Base-by-base conservation (phyloP, 2,113 vertebrate genomes). In the Ailurus styani region DNA sequence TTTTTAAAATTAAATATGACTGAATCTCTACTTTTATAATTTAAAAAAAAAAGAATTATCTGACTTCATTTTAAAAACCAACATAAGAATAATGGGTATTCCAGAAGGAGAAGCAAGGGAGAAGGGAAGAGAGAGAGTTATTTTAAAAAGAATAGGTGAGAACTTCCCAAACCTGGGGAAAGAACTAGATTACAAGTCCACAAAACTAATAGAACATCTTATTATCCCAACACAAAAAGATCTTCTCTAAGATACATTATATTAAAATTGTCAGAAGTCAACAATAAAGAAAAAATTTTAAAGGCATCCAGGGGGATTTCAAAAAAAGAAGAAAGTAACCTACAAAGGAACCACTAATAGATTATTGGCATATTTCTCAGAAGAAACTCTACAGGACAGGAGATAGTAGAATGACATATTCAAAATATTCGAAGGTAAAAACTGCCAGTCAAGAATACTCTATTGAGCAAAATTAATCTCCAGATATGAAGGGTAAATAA, bases 271-370 rank as follows among this genome's bases (percentile, higher is more conserved):
- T 60, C 37, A 73, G 37, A 87, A 25, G 12, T 60, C 42, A 45
- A 60, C 23, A 5, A 45, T 10, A 75, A 75, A 60, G 40, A 89
- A 75, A 75, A 4, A 72, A 40, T 31, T 7, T 5, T 17, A 21
- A 88, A 88, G 37, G 27, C 29, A 72, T 6, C 12, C 17, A 34
- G 1, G 37, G 37, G 10, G 34, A 66, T 66, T 18, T 4, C 21
- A 34, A 21, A 60, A 0, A n/a, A 18, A n/a, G 0, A 66, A n/a
- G 10, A 54, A 29, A 52, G 2, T 31, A 42, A 42, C 7, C 45
- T 66, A 66, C 18, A 68, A 73, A 87, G 64, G 13, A 68, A 70
- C 15, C 34, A 27, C 34, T 66, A 87, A 6, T 40, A 37, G 64
- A 11, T 4, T 72, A 40, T 40, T 50, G 6, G 45, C 23, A 40